Evolutionary conservation across 2,888 invertebrate species (phyloP).

Genomic region (Drosophila mulleri): DNA sequence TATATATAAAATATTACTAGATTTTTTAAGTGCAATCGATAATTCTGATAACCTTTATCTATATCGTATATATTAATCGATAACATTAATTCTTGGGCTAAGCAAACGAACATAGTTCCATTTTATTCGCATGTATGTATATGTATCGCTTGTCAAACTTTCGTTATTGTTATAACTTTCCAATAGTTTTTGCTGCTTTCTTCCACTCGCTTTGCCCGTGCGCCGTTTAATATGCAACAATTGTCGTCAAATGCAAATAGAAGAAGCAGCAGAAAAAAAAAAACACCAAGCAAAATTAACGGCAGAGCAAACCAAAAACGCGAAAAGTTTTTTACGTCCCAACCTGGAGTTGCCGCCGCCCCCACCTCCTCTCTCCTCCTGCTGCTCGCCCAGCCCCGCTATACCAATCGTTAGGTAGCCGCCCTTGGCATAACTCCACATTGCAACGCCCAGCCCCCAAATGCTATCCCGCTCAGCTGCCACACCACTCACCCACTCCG

Average conservation of each 20-base stretch:
- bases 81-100: not conserved
- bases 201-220: conserved; percentile 53
- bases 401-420: conserved; percentile 45
- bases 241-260: conserved; percentile 62
- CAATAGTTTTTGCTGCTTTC: conserved; percentile 35
- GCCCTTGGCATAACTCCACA: conserved; percentile 33
- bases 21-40: too few species aligned
- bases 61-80: not conserved
- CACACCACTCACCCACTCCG: not conserved
- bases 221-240: conserved; percentile 68
- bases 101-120: too few species aligned
- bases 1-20: too few species aligned
- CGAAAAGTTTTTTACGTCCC: conserved; percentile 63
- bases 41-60: too few species aligned
- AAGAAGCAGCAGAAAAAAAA: not conserved
- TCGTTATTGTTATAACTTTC: conserved; percentile 35
- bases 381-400: not conserved
- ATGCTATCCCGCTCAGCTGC: not conserved
- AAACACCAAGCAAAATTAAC: conserved; percentile 31
- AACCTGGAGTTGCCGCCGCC: not conserved
- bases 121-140: too few species aligned
- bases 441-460: conserved; percentile 14
- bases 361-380: not conserved
- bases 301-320: conserved; percentile 61
- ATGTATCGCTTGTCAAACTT: conserved; percentile 14